These are phyloP conservation scores for Thamnophis elegans DNA, from an alignment of 2,797 vertebrate species.

Conservation along the genomic window DNA sequence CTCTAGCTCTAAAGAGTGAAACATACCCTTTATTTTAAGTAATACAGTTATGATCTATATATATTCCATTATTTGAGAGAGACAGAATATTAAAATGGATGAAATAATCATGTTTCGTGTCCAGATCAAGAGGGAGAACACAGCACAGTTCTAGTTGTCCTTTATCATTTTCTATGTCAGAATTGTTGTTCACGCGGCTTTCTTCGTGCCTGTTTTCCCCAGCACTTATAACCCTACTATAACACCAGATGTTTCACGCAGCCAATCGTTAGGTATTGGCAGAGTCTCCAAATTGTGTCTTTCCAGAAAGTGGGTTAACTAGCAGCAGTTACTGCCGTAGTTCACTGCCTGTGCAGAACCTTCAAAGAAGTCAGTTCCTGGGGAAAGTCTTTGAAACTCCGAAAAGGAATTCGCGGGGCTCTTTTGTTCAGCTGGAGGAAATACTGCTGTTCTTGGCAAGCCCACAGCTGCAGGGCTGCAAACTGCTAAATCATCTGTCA, in stretches of 20 bases:
- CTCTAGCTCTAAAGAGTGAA: not conserved
- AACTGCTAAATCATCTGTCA: conserved; percentile 64
- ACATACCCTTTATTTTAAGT: not conserved
- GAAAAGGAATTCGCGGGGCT: conserved; percentile 60
- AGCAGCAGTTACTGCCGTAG: conserved; percentile 34
- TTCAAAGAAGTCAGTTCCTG: conserved; percentile 67
- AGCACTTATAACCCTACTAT: not conserved
- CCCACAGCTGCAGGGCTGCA: conserved; percentile 54
- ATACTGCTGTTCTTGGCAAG: conserved; percentile 47
- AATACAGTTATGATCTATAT: not conserved
- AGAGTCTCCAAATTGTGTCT: conserved; percentile 36
- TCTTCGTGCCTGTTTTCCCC: not conserved
- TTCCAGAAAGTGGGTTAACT: conserved; percentile 46
- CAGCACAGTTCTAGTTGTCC: not conserved
- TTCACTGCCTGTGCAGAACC: conserved; percentile 46
- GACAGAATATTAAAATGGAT: not conserved
- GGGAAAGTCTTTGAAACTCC: conserved; percentile 68
- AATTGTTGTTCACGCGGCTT: not conserved
- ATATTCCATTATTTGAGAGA: not conserved
- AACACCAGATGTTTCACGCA: not conserved
- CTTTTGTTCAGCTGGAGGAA: conserved; percentile 63
- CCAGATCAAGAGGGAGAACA: not conserved
- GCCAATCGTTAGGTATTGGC: conserved; percentile 10
- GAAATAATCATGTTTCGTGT: not conserved
- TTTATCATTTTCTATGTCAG: not conserved